Conservation (phyloP, 1,140 invertebrate genomes). For the Harlomillsia oculata region DNA sequence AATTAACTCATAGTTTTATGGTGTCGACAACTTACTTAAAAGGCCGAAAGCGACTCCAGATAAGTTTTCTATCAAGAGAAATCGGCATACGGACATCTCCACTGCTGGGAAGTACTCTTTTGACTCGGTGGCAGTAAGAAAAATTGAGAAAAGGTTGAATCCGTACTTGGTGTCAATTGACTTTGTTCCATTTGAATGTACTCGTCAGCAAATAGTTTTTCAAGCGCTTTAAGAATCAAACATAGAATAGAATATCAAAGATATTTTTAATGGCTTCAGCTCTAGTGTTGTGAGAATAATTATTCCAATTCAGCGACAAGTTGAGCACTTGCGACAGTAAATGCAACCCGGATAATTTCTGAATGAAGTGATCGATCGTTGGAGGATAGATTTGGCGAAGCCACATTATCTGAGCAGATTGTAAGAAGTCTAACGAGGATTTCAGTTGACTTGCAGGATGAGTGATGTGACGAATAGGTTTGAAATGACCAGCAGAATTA, state of each 20-base stretch:
- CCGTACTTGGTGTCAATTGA: not conserved
- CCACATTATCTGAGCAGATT: too few relatives aligned
- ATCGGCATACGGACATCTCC: constrained; percentile 3
- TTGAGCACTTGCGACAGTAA: constrained; percentile 70
- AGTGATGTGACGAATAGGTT: too few relatives aligned
- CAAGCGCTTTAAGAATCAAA: constrained; percentile 77
- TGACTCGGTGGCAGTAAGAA: too few relatives aligned
- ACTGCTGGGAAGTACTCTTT: not conserved
- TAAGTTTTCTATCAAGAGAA: constrained; percentile 34
- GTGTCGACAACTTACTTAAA: constrained; percentile 6
- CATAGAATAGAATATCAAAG: constrained; percentile 78
- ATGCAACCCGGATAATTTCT: constrained; percentile 9
- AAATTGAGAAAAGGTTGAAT: constrained; percentile 8
- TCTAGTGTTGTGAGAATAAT: constrained; percentile 65
- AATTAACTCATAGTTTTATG: constrained; percentile 3
- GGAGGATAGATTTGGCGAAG: too few relatives aligned
- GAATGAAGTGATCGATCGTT: too few relatives aligned
- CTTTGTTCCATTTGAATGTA: not conserved
- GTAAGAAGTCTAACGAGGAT: too few relatives aligned
- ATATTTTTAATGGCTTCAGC: constrained; percentile 81
- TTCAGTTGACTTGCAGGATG: too few relatives aligned
- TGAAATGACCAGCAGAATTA: too few relatives aligned
- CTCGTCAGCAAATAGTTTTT: too few relatives aligned
- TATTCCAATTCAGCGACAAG: constrained; percentile 84
- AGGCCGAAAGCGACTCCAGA: not conserved